A percentile compares a stretch with the other conserved stretches of the same genome.
phyloP scores from a whole-genome alignment of 2,797 vertebrate genomes.

The Hypotaenidia okinawae region DNA sequence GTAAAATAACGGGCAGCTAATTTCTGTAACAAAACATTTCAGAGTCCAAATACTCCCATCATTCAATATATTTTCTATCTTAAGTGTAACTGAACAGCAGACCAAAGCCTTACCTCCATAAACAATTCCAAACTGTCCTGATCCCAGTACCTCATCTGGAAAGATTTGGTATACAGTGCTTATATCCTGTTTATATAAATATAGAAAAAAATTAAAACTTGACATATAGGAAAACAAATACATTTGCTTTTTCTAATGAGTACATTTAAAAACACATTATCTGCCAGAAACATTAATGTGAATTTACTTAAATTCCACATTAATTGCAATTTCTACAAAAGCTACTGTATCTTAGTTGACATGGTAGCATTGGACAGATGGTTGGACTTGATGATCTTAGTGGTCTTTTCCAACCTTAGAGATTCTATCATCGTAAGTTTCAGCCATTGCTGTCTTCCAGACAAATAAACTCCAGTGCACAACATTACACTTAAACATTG shows the following conservation, averaged over 20 bases:
- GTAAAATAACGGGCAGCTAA: background rate
- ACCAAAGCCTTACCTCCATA: conserved; percentile 88
- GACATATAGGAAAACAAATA: background rate
- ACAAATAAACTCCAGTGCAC: background rate
- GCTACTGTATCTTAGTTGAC: background rate
- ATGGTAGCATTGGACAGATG: too few relatives aligned
- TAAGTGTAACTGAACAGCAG: background rate
- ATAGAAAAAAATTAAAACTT: conserved; percentile 12
- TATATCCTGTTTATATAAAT: conserved; percentile 86
- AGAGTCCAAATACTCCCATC: background rate
- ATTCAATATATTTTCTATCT: background rate
- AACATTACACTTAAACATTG: background rate
- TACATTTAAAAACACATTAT: background rate
- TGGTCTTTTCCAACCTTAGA: too few relatives aligned
- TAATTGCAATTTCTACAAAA: background rate
- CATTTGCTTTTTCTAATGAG: background rate
- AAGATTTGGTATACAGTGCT: conserved; percentile 98
- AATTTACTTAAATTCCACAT: background rate
- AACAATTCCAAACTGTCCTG: conserved; percentile 97
- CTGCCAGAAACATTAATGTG: background rate
- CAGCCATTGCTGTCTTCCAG: background rate
- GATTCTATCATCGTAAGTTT: background rate
- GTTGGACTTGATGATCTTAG: too few relatives aligned
- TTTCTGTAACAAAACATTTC: background rate
- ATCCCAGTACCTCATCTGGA: conserved; percentile 95